Base-by-base conservation (phyloP, 2,113 vertebrate species). In the Diphyllodes magnificus region DNA sequence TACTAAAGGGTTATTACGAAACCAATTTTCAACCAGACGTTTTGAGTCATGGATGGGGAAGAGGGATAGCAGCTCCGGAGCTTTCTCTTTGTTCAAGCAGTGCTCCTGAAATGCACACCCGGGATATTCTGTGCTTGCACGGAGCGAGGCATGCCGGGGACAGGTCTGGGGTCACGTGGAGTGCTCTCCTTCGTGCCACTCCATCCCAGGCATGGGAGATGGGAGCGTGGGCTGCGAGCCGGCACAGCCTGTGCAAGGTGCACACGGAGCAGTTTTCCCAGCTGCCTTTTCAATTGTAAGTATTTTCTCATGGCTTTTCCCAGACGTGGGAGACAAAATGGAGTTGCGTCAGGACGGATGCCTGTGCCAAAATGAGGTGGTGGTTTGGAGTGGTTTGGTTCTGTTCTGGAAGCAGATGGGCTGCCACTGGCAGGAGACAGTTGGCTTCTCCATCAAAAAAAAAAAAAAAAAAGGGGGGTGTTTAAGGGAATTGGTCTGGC, bases 1-100 rank as follows among this genome's bases (percentile, higher is more conserved):
- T 94, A 96, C 95, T 97, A 97, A 86, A 96, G 97, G 95, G 77
- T 96, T 88, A 92, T 97, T 97, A 97, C 96, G 96, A 96, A 97
- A 95, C 96, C 93, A 15, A 28, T 92, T 95, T 72, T 92, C 88
- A 81, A 94, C 86, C 95, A 96, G 95, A 90, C 88, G 42, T 80
- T 97, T 97, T 89, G 95, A 97, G 92, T 97, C 73, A 80, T 90
- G 92, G 93, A 91, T 96, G 71, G 57, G 91, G 78, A 97, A 92
- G 93, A 89, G 72, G 96, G 94, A 70, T 79, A 82, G 91, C 94
- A 93, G 84, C 95, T 91, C 60, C n/a, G 27, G 88, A 82, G 87
- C 91, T 91, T 79, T 83, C 92, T 73, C 96, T 95, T 96, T 95
- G 75, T 97, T 50, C 53, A 25, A 51, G 75, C 84, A 35, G 59